These are phyloP conservation scores for Yponomeuta plumbellus DNA, from an alignment of 2,888 invertebrate species.

Conservation along the genomic window DNA sequence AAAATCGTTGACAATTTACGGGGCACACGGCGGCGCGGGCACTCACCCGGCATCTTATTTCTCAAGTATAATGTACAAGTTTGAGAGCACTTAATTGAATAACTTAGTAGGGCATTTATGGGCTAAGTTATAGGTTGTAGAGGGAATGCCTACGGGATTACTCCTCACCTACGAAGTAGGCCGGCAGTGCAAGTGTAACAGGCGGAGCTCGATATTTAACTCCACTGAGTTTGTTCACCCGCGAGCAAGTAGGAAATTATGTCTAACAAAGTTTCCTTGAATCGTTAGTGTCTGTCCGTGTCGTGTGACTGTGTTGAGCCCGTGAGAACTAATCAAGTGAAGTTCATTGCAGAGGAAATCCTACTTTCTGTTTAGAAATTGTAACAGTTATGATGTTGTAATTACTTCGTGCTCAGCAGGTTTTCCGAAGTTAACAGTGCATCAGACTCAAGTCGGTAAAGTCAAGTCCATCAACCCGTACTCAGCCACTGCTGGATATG, in stretches of 20 bases:
- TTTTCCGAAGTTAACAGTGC: background rate
- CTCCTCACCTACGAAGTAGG: slow-evolving; percentile 22
- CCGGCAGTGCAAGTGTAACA: slow-evolving; percentile 11
- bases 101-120: slow-evolving; percentile 1
- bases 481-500: too few species aligned
- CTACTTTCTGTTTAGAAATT: background rate
- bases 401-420: background rate
- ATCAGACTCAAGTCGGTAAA: too few species aligned
- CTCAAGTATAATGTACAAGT: slow-evolving; percentile 22
- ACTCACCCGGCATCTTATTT: slow-evolving; percentile 20
- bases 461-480: too few species aligned
- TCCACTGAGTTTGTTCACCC: background rate
- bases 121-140: background rate
- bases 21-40: slow-evolving; percentile 26
- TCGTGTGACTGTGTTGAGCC: background rate
- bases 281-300: background rate
- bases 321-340: background rate
- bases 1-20: slow-evolving; percentile 45
- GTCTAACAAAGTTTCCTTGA: background rate
- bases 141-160: slow-evolving; percentile 29
- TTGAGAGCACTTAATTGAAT: slow-evolving; percentile 21
- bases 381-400: background rate
- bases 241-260: background rate
- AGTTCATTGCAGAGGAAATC: background rate
- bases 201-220: slow-evolving; percentile 5